Evolutionary conservation across 2,113 vertebrate species (phyloP).

Genomic region (Pelobates fuscus): DNA sequence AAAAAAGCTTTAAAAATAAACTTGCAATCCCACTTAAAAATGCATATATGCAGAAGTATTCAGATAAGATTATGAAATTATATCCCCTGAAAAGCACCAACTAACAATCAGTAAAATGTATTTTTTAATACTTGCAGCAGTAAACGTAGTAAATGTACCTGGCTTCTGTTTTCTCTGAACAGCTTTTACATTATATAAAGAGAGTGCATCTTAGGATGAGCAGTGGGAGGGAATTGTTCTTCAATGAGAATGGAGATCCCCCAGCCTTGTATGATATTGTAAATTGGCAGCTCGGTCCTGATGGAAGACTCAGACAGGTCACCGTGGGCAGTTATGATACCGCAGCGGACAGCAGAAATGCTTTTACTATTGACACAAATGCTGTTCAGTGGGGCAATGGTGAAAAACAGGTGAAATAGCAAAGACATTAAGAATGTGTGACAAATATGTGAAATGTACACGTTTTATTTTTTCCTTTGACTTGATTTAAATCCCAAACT

Average conservation of each 20-base stretch:
- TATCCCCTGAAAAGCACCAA: too few relatives aligned
- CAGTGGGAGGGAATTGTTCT: constrained; percentile 15
- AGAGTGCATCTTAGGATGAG: neutral
- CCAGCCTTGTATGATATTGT: constrained; percentile 31
- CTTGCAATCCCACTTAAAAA: too few relatives aligned
- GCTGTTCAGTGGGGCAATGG: neutral
- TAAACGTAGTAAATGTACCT: neutral
- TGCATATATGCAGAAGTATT: too few relatives aligned
- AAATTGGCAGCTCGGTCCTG: constrained; percentile 13
- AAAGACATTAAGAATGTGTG: too few relatives aligned
- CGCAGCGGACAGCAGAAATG: neutral
- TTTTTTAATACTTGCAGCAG: too few relatives aligned
- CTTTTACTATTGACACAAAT: constrained; percentile 5
- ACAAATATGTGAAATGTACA: too few relatives aligned
- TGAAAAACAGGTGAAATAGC: neutral
- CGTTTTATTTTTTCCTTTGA: too few relatives aligned
- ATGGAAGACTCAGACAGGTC: constrained; percentile 10
- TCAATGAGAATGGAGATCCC: constrained; percentile 24
- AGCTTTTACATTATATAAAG: constrained; percentile 33
- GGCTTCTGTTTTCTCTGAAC: neutral
- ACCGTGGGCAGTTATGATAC: constrained; percentile 7
- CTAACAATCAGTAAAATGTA: too few relatives aligned
- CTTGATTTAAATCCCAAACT: too few relatives aligned
- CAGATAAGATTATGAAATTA: too few relatives aligned
- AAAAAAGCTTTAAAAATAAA: too few relatives aligned